Evolutionary conservation across 1,140 invertebrate species (phyloP).

Genomic region (Pomphorhynchus laevis): DNA sequence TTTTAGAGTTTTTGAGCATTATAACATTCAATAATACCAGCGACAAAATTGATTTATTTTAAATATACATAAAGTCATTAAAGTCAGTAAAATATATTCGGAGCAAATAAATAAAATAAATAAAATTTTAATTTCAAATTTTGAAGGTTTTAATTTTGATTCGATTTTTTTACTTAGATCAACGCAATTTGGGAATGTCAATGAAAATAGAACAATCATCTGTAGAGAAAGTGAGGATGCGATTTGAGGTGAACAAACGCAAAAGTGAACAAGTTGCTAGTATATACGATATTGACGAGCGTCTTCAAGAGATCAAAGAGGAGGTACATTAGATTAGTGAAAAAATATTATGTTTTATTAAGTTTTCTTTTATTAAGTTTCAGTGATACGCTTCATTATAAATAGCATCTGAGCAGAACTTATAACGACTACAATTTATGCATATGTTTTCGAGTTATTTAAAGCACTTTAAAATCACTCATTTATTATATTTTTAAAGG

Average conservation of each 20-base stretch:
- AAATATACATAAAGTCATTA: too few relatives aligned
- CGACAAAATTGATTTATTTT: too few relatives aligned
- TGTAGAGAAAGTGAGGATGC: constrained; percentile 63
- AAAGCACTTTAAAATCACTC: too few relatives aligned
- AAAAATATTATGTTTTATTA: too few relatives aligned
- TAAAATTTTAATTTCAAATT: not conserved
- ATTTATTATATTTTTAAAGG: too few relatives aligned
- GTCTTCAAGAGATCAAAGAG: constrained; percentile 63
- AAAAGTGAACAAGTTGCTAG: constrained; percentile 75
- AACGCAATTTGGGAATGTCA: constrained; percentile 87
- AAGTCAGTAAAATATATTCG: not conserved
- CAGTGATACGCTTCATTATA: constrained; percentile 4
- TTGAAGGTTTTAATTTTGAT: not conserved
- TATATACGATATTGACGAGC: constrained; percentile 61
- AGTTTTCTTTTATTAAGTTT: too few relatives aligned
- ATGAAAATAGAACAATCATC: constrained; percentile 85
- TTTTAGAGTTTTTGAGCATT: not conserved
- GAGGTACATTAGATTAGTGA: constrained; percentile 32
- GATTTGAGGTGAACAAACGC: constrained; percentile 62
- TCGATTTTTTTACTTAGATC: constrained; percentile 28
- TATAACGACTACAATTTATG: constrained; percentile 11
- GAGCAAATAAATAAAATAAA: not conserved
- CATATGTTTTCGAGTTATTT: not conserved
- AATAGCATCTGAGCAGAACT: too few relatives aligned
- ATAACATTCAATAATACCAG: too few relatives aligned